Evolutionary conservation across 2,888 invertebrate genomes (phyloP).

Genomic region (Teleiodes luculella): DNA sequence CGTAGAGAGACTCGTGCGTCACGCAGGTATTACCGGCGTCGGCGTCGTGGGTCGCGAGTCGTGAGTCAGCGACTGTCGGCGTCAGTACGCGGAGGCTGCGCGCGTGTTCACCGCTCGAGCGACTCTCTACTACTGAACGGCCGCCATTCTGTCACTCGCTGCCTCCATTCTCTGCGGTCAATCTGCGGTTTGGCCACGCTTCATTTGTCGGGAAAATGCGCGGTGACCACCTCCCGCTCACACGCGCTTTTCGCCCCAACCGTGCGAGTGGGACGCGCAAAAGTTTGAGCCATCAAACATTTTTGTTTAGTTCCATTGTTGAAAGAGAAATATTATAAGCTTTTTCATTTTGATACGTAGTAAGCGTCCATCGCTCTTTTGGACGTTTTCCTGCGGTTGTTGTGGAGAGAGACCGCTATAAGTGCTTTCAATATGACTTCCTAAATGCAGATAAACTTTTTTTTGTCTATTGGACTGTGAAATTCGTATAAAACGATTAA

Average conservation of each 20-base stretch:
- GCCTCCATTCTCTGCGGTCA: conserved; percentile 79
- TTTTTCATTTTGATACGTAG: conserved; percentile 61
- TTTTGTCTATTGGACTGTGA: conserved; percentile 3
- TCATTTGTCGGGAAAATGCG: conserved; percentile 79
- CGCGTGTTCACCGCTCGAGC: conserved; percentile 65
- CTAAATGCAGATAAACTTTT: conserved; percentile 21
- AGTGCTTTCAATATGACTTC: conserved; percentile 18
- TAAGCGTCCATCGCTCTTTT: conserved; percentile 51
- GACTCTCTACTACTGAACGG: conserved; percentile 70
- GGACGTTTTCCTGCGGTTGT: conserved; percentile 38
- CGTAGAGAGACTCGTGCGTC: neutral
- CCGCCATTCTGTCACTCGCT: conserved; percentile 78
- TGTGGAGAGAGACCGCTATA: conserved; percentile 46
- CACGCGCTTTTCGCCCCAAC: conserved; percentile 24
- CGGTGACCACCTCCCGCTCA: conserved; percentile 52
- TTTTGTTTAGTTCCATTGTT: conserved; percentile 74
- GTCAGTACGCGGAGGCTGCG: conserved; percentile 33
- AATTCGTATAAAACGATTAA: neutral
- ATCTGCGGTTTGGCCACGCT: conserved; percentile 79
- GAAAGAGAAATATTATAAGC: conserved; percentile 72
- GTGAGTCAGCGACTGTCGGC: conserved; percentile 21
- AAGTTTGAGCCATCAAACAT: conserved; percentile 71
- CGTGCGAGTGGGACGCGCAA: conserved; percentile 52
- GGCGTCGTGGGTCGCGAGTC: conserved; percentile 19
- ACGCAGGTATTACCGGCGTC: neutral